These are phyloP conservation scores for Procambarus virginalis DNA, from an alignment of 1,140 invertebrate genomes.

Conservation along the genomic window DNA sequence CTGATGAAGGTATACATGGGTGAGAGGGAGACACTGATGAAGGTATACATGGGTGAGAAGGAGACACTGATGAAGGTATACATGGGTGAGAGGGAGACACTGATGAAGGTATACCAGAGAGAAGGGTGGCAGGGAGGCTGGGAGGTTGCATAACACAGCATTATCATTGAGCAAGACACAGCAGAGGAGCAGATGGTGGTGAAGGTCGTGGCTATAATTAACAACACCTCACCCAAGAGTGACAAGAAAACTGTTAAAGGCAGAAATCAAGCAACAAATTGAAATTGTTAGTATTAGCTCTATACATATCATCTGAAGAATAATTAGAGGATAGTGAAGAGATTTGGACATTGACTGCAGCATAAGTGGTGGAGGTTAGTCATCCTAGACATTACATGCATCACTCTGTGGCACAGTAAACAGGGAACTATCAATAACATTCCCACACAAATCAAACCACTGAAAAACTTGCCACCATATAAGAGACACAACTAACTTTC, in stretches of 20 bases:
- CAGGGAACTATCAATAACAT: neutral
- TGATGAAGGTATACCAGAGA: neutral
- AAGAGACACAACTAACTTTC: neutral
- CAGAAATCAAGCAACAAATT: neutral
- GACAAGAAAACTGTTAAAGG: neutral
- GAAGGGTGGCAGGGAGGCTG: neutral
- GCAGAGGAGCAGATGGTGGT: neutral
- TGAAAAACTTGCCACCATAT: neutral
- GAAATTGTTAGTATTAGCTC: neutral
- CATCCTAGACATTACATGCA: neutral
- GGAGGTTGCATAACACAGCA: neutral
- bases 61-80: too few relatives aligned
- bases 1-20: too few relatives aligned
- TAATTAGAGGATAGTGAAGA: neutral
- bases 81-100: too few relatives aligned
- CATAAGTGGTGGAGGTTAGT: neutral
- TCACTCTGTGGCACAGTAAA: neutral
- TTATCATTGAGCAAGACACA: neutral
- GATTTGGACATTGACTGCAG: neutral
- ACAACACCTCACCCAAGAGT: neutral
- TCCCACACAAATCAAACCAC: neutral
- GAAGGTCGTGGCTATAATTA: neutral
- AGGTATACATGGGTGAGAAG: neutral
- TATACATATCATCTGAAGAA: slow-evolving; percentile 1
- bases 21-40: neutral